Conservation (phyloP, 2,797 vertebrate genomes). For the Sebastes minor region DNA sequence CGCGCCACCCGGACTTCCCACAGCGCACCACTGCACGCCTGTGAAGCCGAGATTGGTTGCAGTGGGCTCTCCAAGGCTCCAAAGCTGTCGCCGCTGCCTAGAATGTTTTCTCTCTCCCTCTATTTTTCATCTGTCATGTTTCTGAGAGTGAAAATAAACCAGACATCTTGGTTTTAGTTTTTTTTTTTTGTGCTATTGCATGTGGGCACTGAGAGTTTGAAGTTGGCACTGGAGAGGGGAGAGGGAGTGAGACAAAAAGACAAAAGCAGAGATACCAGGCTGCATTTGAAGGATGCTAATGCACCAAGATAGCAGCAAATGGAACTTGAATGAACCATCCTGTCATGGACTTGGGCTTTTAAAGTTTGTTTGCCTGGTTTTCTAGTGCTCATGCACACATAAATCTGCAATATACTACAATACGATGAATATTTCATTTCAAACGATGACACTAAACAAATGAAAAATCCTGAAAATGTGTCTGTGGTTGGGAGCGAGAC, state of each 20-base stretch:
- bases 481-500: background rate
- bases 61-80: constrained; percentile 59
- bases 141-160: constrained; percentile 65
- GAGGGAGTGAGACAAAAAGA: constrained; percentile 8
- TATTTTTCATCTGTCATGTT: constrained; percentile 72
- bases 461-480: constrained; percentile 12
- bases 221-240: constrained; percentile 25
- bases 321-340: constrained; percentile 35
- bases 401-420: constrained; percentile 17
- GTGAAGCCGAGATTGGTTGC: constrained; percentile 72
- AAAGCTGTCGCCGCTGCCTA: constrained; percentile 60
- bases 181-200: constrained; percentile 23
- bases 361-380: constrained; percentile 28
- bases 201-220: constrained; percentile 29
- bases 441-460: constrained; percentile 34
- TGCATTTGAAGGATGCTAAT: constrained; percentile 35
- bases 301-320: constrained; percentile 30
- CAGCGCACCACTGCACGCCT: constrained; percentile 55
- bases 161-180: constrained; percentile 54
- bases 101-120: constrained; percentile 55
- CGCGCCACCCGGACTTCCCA: constrained; percentile 60
- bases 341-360: constrained; percentile 16
- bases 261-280: constrained; percentile 7
- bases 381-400: constrained; percentile 15
- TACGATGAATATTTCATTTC: constrained; percentile 19